phyloP scores from a whole-genome alignment of 2,113 vertebrate genomes.

The Physeter macrocephalus region DNA sequence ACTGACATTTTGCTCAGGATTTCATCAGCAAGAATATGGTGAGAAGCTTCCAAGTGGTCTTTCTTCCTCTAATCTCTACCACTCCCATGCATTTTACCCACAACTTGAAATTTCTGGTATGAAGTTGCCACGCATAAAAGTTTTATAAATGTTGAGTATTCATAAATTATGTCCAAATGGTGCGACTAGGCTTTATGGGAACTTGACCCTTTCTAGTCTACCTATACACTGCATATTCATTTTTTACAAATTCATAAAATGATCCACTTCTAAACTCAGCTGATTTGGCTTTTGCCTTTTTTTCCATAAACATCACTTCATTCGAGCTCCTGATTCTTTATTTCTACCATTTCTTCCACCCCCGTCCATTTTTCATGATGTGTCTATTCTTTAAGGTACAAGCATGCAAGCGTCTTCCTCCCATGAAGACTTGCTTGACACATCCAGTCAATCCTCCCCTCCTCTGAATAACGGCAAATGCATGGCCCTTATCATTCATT shows the following conservation, averaged over 20 bases:
- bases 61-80: not conserved
- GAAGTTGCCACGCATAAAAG: not conserved
- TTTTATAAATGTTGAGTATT: not conserved
- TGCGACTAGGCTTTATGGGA: not conserved
- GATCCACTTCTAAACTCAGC: not conserved
- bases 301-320: not conserved
- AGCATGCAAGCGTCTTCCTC: not conserved
- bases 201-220: not conserved
- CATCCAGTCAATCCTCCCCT: not conserved
- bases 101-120: not conserved
- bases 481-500: rapidly evolving
- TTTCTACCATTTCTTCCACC: not conserved
- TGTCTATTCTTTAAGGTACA: not conserved
- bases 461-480: not conserved
- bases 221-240: not conserved
- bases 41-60: not conserved
- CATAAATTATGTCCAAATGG: not conserved
- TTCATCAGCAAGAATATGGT: not conserved
- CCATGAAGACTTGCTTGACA: not conserved
- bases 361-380: not conserved
- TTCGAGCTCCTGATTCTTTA: not conserved
- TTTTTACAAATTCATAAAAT: not conserved
- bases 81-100: not conserved
- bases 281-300: not conserved
- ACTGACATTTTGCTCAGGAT: not conserved